phyloP scores from a whole-genome alignment of 2,113 vertebrate genomes.

The Bufo bufo region DNA sequence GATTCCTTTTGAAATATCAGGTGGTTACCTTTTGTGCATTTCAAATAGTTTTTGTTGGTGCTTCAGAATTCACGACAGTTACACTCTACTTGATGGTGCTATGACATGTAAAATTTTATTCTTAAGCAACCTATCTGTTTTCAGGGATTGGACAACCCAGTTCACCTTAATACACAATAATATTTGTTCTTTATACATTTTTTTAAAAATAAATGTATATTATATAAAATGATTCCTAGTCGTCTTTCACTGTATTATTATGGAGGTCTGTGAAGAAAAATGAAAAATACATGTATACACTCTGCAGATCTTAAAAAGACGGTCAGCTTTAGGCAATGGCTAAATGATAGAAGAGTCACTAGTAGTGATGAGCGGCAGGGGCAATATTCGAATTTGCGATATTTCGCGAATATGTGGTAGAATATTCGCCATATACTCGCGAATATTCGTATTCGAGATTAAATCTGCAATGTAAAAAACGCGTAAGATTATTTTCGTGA shows the following conservation, averaged over 20 bases:
- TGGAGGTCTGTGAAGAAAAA: not conserved
- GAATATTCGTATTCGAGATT: too few species aligned
- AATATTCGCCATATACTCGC: too few species aligned
- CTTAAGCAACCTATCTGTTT: conserved; percentile 24
- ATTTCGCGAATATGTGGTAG: too few species aligned
- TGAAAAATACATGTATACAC: not conserved
- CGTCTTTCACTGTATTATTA: not conserved
- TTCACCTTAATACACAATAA: conserved; percentile 48
- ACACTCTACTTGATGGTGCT: conserved; percentile 33
- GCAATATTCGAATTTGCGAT: too few species aligned
- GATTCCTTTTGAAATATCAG: not conserved
- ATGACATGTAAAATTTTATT: conserved; percentile 32
- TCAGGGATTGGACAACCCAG: conserved; percentile 49
- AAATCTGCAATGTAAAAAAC: too few species aligned
- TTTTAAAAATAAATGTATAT: conserved; percentile 49
- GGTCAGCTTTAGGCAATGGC: too few species aligned
- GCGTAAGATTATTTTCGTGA: too few species aligned
- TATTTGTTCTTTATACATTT: conserved; percentile 40
- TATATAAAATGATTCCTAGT: not conserved
- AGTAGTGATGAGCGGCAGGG: too few species aligned
- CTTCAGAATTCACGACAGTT: conserved; percentile 26
- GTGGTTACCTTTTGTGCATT: not conserved
- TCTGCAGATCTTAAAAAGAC: not conserved
- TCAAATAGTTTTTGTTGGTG: conserved; percentile 8
- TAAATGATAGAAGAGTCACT: too few species aligned